Percentiles rank a stretch among this genome's conserved stretches.
These are phyloP conservation scores for Pelochelys cantorii DNA, from an alignment of 2,797 vertebrate species.

Conservation along the genomic window DNA sequence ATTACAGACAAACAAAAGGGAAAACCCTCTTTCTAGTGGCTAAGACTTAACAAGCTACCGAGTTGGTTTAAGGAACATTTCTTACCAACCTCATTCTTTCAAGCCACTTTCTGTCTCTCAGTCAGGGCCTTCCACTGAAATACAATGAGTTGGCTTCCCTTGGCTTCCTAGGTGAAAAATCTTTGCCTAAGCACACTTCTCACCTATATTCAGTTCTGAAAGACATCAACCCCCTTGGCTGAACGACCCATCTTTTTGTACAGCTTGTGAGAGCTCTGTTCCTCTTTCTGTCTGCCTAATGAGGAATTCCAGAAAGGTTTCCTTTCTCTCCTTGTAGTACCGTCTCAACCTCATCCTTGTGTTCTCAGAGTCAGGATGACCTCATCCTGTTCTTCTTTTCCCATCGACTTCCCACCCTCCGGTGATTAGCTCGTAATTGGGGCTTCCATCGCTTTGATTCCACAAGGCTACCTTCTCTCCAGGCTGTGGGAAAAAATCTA, in stretches of 20 bases:
- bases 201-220: no score
- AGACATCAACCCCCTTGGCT: no score
- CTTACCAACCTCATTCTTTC: neutral
- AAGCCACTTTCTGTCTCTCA: neutral
- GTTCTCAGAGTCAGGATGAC: neutral
- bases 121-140: neutral
- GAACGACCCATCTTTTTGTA: neutral
- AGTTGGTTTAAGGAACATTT: neutral
- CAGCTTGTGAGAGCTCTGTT: neutral
- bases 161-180: neutral
- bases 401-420: neutral
- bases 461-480: neutral
- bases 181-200: neutral
- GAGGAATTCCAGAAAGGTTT: neutral
- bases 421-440: neutral
- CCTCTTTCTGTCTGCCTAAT: neutral
- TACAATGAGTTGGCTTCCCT: neutral
- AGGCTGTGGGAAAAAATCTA: neutral
- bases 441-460: neutral
- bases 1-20: neutral
- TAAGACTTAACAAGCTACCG: neutral
- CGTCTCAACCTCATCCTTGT: neutral
- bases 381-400: neutral
- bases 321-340: neutral
- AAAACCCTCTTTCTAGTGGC: neutral